Evolutionary conservation across 2,888 invertebrate genomes (phyloP).

Genomic region (Didymodactylos carnosus): DNA sequence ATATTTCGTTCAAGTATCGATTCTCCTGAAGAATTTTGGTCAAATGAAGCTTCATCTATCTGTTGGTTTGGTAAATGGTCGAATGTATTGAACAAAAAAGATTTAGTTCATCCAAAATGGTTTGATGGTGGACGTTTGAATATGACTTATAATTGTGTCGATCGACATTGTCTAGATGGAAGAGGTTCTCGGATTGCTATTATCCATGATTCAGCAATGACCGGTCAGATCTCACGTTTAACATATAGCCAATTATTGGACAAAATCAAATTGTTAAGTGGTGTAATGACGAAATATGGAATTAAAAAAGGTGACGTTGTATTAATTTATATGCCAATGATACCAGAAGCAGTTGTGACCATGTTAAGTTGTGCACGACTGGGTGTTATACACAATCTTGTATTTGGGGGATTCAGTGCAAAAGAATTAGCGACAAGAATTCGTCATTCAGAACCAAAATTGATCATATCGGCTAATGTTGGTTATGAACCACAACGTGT

Average conservation of each 20-base stretch:
- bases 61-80: constrained; percentile 1
- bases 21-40: constrained; percentile 7
- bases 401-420: constrained; percentile 77
- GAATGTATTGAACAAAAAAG: background rate
- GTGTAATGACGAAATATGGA: constrained; percentile 52
- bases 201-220: constrained; percentile 73
- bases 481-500: constrained; percentile 69
- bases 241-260: constrained; percentile 61
- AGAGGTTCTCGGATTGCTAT: constrained; percentile 55
- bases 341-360: constrained; percentile 67
- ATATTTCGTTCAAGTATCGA: background rate
- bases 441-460: constrained; percentile 44
- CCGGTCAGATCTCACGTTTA: constrained; percentile 51
- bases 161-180: constrained; percentile 63
- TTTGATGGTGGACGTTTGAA: constrained; percentile 57
- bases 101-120: constrained; percentile 7
- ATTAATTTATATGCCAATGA: constrained; percentile 78
- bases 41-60: background rate
- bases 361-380: constrained; percentile 69
- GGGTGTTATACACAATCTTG: constrained; percentile 77
- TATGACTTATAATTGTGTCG: constrained; percentile 75
- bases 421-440: constrained; percentile 64
- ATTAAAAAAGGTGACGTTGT: constrained; percentile 63
- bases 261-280: constrained; percentile 53
- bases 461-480: constrained; percentile 41